Conservation (phyloP, 2,888 invertebrate species). For the Pseudanteris insignis region DNA sequence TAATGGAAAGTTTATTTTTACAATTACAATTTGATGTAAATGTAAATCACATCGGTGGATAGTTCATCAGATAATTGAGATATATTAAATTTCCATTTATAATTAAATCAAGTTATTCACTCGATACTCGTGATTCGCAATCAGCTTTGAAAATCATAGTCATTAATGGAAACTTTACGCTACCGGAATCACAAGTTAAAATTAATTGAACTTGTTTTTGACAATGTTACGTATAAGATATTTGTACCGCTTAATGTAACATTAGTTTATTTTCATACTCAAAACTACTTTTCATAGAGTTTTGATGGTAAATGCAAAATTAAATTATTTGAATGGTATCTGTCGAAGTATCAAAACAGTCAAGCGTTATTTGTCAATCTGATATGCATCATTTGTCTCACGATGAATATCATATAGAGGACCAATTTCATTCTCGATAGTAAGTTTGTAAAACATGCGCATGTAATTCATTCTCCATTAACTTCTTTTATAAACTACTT, state of each 20-base stretch:
- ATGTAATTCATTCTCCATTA: constrained; percentile 13
- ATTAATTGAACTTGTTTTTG: constrained; percentile 16
- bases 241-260: constrained; percentile 12
- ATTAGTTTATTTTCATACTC: constrained; percentile 12
- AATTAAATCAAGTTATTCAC: too few species aligned
- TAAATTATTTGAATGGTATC: constrained; percentile 30
- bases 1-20: too few species aligned
- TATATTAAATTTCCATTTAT: neutral
- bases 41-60: too few species aligned
- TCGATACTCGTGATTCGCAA: neutral
- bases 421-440: constrained; percentile 35
- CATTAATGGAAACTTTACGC: neutral
- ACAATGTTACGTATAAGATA: constrained; percentile 3
- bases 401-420: constrained; percentile 32
- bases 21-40: too few species aligned
- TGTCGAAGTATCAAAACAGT: constrained; percentile 32
- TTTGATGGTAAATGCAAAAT: constrained; percentile 5
- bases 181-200: neutral
- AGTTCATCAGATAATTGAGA: too few species aligned
- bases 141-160: neutral
- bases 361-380: constrained; percentile 33
- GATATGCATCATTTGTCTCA: constrained; percentile 41
- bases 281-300: constrained; percentile 26
- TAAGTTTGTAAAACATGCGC: constrained; percentile 30
- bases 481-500: constrained; percentile 23